Evolutionary conservation across 1,140 invertebrate genomes (phyloP).

Genomic region (Leptoteleia sp.): DNA sequence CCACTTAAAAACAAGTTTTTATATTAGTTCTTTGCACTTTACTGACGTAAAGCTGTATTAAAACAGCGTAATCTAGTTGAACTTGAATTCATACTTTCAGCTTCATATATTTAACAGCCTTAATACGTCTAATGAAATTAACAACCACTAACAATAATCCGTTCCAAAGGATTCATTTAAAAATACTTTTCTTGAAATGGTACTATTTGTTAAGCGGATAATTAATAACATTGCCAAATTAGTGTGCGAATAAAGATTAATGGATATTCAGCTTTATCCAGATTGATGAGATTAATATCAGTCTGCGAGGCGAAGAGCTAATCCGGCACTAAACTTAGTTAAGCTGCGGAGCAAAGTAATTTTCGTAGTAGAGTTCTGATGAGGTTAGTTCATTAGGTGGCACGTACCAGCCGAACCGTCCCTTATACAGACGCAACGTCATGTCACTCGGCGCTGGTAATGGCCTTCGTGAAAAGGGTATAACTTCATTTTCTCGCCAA

Average conservation of each 20-base stretch:
- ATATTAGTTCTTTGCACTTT: no score
- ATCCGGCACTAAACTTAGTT: slow-evolving; percentile 67
- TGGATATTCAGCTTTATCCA: slow-evolving; percentile 45
- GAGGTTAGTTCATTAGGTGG: slow-evolving; percentile 55
- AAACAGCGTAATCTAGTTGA: no score
- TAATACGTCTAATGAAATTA: no score
- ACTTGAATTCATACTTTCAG: no score
- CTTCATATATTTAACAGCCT: no score
- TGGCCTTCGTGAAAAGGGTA: slow-evolving; percentile 47
- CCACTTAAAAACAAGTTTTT: no score
- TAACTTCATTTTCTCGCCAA: slow-evolving; percentile 50
- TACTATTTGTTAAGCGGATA: no score
- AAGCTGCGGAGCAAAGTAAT: slow-evolving; percentile 57
- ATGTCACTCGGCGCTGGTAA: slow-evolving; percentile 40
- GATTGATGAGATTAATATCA: slow-evolving; percentile 69
- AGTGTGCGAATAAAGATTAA: no score
- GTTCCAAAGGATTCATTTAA: no score
- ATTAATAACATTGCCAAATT: neutral
- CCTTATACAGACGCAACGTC: slow-evolving; percentile 20
- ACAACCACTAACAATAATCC: no score
- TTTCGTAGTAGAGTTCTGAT: slow-evolving; percentile 48
- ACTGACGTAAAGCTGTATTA: no score
- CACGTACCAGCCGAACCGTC: slow-evolving; percentile 35
- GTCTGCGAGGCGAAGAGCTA: slow-evolving; percentile 52
- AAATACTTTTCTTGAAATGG: no score